Base-by-base conservation (phyloP, 2,113 vertebrate genomes). In the Albula goreensis region DNA sequence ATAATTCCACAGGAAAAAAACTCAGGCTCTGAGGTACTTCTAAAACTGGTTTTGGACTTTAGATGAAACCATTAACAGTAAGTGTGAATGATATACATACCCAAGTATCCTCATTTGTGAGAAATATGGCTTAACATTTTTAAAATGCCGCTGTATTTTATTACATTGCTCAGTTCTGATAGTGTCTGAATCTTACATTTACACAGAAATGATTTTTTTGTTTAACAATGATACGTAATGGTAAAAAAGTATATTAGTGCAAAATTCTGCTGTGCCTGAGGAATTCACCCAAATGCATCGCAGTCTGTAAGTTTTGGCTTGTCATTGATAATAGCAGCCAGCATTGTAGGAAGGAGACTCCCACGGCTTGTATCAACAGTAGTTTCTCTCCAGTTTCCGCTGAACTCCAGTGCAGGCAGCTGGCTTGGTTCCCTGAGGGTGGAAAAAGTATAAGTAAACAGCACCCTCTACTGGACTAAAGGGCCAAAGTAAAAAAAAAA, bases 341-440 rank as follows among this genome's bases (percentile, higher is more conserved):
- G 15, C 4, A 19, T 4, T 63, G 11, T 17, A 12, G 17, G 60
- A 15, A 17, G 60, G 31, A 48, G 52, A 48, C 0, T 7, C 50
- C 6, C 22, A 63, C 17, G 50, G 19, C 4, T 85, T 63, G 0
- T 84, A 90, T 82, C 48, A 49, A 86, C 89, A 91, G 89, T 91
- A 94, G 85, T 86, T 93, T 81, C 12, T 91, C 89, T 82, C 89
- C 53, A 70, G 81, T 83, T 6, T 89, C 41, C 50, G 80, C 31
- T 8, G 10, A 25, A 81, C 57, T 15, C 2, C 66, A 60, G 83
- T 83, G 66, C 97, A 97, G 70, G 89, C 90, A 0, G 48, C 10
- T 0, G 95, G 93, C 84, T 95, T 95, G 2, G 88, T 0, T 0
- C 96, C 97, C 97, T 97, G 85, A 17, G 87, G 19, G 82, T 11